Conservation (phyloP, 2,113 vertebrate species). For the Platichthys flesus region DNA sequence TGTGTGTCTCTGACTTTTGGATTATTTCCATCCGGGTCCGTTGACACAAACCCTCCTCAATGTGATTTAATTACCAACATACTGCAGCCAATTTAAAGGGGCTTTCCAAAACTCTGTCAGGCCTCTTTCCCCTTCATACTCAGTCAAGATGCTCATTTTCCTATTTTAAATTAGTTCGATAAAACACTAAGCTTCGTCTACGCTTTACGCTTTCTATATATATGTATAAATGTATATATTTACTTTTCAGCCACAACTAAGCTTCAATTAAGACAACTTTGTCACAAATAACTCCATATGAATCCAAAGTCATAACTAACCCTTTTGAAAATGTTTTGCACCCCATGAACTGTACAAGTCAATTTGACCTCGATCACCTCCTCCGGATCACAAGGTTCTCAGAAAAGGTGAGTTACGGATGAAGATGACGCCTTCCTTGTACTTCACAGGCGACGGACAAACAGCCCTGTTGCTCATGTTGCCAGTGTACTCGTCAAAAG, state of each 20-base stretch:
- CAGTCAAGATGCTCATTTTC: background rate
- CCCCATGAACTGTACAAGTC: background rate
- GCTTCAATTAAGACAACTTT: background rate
- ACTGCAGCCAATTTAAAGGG: constrained; percentile 20
- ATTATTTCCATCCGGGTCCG: constrained; percentile 29
- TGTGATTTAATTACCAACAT: constrained; percentile 7
- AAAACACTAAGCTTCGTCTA: background rate
- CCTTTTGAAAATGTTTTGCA: background rate
- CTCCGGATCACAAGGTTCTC: background rate
- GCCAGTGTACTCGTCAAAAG: constrained; percentile 56
- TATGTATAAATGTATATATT: no score
- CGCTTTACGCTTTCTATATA: no score
- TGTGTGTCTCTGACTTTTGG: constrained; percentile 23
- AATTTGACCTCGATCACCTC: constrained; percentile 4
- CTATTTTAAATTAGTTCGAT: background rate
- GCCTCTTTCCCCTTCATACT: background rate
- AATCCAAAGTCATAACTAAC: background rate
- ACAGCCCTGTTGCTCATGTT: constrained; percentile 56
- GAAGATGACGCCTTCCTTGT: constrained; percentile 3
- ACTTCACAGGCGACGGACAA: constrained; percentile 9
- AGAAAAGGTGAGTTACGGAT: constrained; percentile 40
- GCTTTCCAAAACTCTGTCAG: constrained; percentile 16
- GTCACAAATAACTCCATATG: no score
- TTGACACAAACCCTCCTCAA: constrained; percentile 3
- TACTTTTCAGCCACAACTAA: background rate